phyloP scores from a whole-genome alignment of 1,140 invertebrate genomes.

The Musca domestica region DNA sequence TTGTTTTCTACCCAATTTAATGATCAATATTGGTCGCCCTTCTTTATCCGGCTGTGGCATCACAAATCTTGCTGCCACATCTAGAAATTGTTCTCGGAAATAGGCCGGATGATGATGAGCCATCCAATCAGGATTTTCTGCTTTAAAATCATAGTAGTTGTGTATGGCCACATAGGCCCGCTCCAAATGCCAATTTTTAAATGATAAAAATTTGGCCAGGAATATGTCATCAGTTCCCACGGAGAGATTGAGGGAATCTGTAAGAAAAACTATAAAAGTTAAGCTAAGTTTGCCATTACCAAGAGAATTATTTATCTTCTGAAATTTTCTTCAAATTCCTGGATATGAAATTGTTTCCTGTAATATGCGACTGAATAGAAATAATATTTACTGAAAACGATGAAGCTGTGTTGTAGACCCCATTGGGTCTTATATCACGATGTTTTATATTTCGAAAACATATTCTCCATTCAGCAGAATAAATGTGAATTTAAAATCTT shows the following conservation, averaged over 20 bases:
- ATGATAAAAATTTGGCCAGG: slow-evolving; percentile 44
- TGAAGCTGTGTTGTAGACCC: too few relatives aligned
- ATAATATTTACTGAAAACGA: too few relatives aligned
- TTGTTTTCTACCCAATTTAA: slow-evolving; percentile 31
- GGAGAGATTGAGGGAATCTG: not conserved
- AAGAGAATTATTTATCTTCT: not conserved
- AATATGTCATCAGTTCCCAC: slow-evolving; percentile 45
- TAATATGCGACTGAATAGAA: not conserved
- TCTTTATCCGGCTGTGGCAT: slow-evolving; percentile 46
- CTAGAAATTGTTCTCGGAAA: slow-evolving; percentile 37
- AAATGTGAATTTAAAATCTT: too few relatives aligned
- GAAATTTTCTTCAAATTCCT: not conserved
- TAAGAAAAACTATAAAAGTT: slow-evolving; percentile 4
- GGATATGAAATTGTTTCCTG: not conserved
- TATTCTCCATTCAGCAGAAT: too few relatives aligned
- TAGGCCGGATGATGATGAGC: slow-evolving; percentile 40
- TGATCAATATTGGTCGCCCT: slow-evolving; percentile 41
- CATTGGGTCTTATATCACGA: too few relatives aligned
- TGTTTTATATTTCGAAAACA: too few relatives aligned
- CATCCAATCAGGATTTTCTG: slow-evolving; percentile 42
- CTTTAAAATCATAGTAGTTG: slow-evolving; percentile 48
- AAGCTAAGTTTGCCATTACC: not conserved
- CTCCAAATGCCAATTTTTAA: slow-evolving; percentile 38
- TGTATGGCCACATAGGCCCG: slow-evolving; percentile 42
- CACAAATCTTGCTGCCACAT: slow-evolving; percentile 38